phyloP scores from a whole-genome alignment of 2,797 vertebrate genomes.

The Crenichthys baileyi region DNA sequence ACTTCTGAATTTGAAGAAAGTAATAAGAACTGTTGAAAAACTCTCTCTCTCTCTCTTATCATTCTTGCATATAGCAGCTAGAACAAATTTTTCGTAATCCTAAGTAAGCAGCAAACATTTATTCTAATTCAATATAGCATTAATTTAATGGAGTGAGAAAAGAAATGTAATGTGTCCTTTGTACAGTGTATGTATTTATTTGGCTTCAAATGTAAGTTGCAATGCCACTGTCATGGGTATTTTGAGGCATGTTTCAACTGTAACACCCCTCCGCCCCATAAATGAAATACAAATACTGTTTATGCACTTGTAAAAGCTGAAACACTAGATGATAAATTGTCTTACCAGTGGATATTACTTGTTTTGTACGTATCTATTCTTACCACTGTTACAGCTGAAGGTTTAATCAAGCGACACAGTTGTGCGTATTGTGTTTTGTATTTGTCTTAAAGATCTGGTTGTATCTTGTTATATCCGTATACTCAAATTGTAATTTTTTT shows the following conservation, averaged over 20 bases:
- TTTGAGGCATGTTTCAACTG: slow-evolving; percentile 47
- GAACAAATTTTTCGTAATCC: background rate
- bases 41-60: background rate
- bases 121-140: background rate
- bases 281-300: slow-evolving; percentile 44
- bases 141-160: background rate
- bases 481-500: slow-evolving; percentile 23
- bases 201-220: slow-evolving; percentile 10
- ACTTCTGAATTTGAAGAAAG: background rate
- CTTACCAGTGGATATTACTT: slow-evolving; percentile 26
- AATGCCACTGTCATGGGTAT: slow-evolving; percentile 47
- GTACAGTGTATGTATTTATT: background rate
- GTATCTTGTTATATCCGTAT: slow-evolving; percentile 23
- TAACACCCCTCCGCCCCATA: slow-evolving; percentile 22
- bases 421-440: slow-evolving; percentile 54
- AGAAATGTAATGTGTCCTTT: background rate
- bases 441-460: slow-evolving; percentile 53
- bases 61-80: background rate
- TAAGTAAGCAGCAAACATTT: background rate
- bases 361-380: slow-evolving; percentile 38
- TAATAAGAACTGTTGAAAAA: background rate
- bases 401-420: slow-evolving; percentile 54
- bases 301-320: slow-evolving; percentile 60
- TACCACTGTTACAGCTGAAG: slow-evolving; percentile 32
- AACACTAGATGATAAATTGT: slow-evolving; percentile 38